phyloP scores from a whole-genome alignment of 2,888 invertebrate genomes.

The Xestia rhomboidea region DNA sequence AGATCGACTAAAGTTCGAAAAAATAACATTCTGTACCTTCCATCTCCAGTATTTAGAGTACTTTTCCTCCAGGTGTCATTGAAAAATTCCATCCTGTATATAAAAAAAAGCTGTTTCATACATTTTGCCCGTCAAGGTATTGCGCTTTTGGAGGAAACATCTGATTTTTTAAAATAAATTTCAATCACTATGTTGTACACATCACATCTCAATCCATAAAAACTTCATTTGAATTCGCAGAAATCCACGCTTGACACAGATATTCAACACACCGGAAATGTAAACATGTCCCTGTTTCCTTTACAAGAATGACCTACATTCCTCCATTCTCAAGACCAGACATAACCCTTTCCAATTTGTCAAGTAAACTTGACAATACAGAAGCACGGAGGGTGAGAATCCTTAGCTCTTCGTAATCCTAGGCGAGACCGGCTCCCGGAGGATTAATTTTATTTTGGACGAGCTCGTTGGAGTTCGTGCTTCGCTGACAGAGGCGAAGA shows the following conservation, averaged over 20 bases:
- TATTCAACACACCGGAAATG: background rate
- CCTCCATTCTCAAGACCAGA: slow-evolving; percentile 21
- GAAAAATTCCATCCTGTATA: no score
- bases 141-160: no score
- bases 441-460: slow-evolving; percentile 69
- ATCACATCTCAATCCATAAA: no score
- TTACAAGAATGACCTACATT: slow-evolving; percentile 31
- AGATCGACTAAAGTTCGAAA: no score
- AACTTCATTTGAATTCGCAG: background rate
- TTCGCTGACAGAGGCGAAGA: slow-evolving; percentile 63
- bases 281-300: slow-evolving; percentile 20
- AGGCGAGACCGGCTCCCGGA: slow-evolving; percentile 21
- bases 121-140: no score
- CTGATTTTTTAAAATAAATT: no score
- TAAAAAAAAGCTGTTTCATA: no score
- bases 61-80: no score
- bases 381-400: slow-evolving; percentile 23
- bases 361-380: slow-evolving; percentile 37
- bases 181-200: no score
- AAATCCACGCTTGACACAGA: background rate
- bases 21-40: no score
- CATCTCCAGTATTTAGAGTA: no score
- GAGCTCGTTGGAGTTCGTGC: slow-evolving; percentile 50
- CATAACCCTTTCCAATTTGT: slow-evolving; percentile 55
- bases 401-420: slow-evolving; percentile 50